Evolutionary conservation across 2,113 vertebrate genomes (phyloP), one percentile per base, ranked within the genome.

Genomic region (Phaetusa simplex): DNA sequence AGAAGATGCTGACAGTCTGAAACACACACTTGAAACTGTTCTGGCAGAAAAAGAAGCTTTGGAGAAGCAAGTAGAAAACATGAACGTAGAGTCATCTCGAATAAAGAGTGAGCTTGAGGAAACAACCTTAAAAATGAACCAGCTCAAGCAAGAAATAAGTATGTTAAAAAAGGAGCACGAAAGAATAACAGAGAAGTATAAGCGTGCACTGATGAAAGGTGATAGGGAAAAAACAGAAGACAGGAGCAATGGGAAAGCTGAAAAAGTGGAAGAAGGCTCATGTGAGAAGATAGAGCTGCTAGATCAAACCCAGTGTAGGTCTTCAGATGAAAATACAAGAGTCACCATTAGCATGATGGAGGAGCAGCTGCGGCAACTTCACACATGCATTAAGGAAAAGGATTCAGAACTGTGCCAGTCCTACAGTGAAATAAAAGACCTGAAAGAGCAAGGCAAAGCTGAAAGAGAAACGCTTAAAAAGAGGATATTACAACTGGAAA

Each of bases 401-500:
- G 99, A 99, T 86, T 74, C 94, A 19, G 98, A 99, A 87, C 91
- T 99, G 11, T 86, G 42, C 21, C 95, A 52, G 45, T 98, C 98
- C 87, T 97, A 96, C 52, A 93, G 92, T 38, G 97, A 98, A 85
- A 97, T 99, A 93, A 97, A 98, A 87, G 90, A 92, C n/a, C 42
- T 98, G 59, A 93, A 96, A 92, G 97, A 98, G n/a, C 97, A 98
- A 95, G 97, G 95, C 20, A 97, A 98, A 67, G 93, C 94, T 65
- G 96, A 98, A 72, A 97, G 97, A 43, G 97, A 98, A 50, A 30
- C 45, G 20, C 98, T 99, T 29, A 96, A 97, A 29, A 93, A 93
- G 59, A 98, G 95, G 82, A 95, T 99, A 66, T 58, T 91, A 16
- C 93, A 98, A 55, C 97, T 99, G 52, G 99, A 99, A 97, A 98